Percentiles rank a stretch among this genome's conserved stretches.
These are phyloP conservation scores for Invenusta paracnida DNA, from an alignment of 2,888 invertebrate genomes.

Conservation along the genomic window DNA sequence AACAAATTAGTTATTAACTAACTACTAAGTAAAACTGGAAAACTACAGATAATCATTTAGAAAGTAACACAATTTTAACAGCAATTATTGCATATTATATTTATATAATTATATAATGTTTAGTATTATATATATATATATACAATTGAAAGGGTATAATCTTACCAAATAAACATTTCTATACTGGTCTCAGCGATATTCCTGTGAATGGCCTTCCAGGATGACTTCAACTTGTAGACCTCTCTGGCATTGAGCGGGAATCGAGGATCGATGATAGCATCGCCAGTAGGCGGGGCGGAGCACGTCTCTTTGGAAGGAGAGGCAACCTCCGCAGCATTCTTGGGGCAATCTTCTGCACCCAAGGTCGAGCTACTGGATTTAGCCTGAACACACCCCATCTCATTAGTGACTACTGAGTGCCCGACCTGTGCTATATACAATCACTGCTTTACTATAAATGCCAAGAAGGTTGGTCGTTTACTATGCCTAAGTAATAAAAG, in stretches of 20 bases:
- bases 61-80: no score
- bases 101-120: no score
- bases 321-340: not conserved
- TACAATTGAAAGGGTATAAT: no score
- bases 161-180: slow-evolving; percentile 13
- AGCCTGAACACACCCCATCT: not conserved
- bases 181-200: slow-evolving; percentile 3
- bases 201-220: slow-evolving; percentile 3
- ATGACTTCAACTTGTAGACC: not conserved
- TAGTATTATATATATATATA: no score
- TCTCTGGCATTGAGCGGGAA: not conserved
- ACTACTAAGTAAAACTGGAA: no score
- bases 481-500: no score
- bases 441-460: not conserved
- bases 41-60: no score
- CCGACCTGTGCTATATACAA: no score
- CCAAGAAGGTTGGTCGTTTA: no score
- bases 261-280: not conserved
- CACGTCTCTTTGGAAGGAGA: not conserved
- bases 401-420: no score
- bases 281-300: not conserved
- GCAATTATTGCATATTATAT: no score
- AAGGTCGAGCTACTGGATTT: not conserved
- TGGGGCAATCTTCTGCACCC: not conserved
- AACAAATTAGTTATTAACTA: no score